Evolutionary conservation across 2,888 invertebrate species (phyloP).

Genomic region (Gastracanthus pulcherrimus): DNA sequence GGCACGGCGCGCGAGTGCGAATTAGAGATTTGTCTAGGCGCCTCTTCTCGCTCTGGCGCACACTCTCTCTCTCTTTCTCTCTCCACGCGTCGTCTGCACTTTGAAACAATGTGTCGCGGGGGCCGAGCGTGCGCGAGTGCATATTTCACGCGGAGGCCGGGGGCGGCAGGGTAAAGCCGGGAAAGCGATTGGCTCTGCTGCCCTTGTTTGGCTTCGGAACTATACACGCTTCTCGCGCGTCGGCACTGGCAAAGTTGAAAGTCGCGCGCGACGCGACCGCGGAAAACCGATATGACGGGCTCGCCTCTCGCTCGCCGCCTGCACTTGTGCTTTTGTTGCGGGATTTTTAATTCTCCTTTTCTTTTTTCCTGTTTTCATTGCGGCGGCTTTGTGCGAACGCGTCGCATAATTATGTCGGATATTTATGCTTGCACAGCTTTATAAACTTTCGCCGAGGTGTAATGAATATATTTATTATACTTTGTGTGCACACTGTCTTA

Average conservation of each 20-base stretch:
- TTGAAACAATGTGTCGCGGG: slow-evolving; percentile 5
- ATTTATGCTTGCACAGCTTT: not conserved
- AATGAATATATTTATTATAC: not conserved
- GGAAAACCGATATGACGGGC: not conserved
- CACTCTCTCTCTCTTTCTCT: no score
- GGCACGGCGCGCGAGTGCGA: not conserved
- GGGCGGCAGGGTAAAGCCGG: not conserved
- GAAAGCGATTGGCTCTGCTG: slow-evolving; percentile 1
- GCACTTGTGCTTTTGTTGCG: not conserved
- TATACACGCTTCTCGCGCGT: no score
- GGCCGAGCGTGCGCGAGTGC: slow-evolving; percentile 19
- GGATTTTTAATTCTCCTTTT: not conserved
- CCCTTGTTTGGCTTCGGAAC: slow-evolving; percentile 36
- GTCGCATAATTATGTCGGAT: not conserved
- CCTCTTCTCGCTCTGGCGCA: no score
- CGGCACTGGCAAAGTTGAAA: not conserved
- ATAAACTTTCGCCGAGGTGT: not conserved
- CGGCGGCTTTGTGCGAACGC: not conserved
- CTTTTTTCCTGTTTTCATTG: no score
- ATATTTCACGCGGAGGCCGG: slow-evolving; percentile 19
- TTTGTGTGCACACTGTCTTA: not conserved
- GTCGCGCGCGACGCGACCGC: not conserved
- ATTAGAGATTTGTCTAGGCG: not conserved
- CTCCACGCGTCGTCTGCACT: not conserved
- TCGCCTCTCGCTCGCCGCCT: not conserved